Base-by-base conservation (phyloP, 2,113 vertebrate species). In the Neogobius melanostomus region DNA sequence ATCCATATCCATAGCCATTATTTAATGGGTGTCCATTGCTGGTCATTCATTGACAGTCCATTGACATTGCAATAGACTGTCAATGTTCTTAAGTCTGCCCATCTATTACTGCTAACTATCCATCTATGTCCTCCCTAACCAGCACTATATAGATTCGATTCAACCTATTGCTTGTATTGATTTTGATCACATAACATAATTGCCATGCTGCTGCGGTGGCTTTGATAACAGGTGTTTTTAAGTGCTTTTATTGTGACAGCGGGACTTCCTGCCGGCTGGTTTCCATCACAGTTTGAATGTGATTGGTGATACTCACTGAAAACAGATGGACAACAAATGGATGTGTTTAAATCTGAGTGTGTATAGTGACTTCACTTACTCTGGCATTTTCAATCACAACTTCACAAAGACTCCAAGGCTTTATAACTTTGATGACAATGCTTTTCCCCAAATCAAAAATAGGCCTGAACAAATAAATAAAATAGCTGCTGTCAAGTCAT, bases 251-350 rank as follows among this genome's bases (percentile, higher is more conserved):
- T 61, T 60, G 14, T 61, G 59, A 61, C 44, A 44, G 42, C 7
- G 5, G 6, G 8, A 7, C 4, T 61, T 61, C 59, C 59, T 61
- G 59, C 14, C 59, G 42, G 59, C 59, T 61, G 59, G 44, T 61
- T 61, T 61, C 42, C 42, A 44, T 61, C 36, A 44, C 42, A 21
- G 59, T 61, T 61, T 44, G 59, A 44, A 44, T n/a, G 59, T 44
- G 59, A 61, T 42, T 61, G 59, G 59, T 4, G 44, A 43, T n/a
- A 44, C 4, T 16, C 59, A 61, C 59, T 45, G 59, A n/a, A 61
- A 61, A 61, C 59, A 61, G 59, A 61, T 61, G 59, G 59, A 61
- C 15, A 45, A 61, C 59, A 61, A 61, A 61, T 14, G 21, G 11
- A 28, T 11, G 16, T 50, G 21, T 65, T 65, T 28, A 36, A 36